Conservation (phyloP, 2,797 vertebrate species). For the Eupleurogrammus muticus region DNA sequence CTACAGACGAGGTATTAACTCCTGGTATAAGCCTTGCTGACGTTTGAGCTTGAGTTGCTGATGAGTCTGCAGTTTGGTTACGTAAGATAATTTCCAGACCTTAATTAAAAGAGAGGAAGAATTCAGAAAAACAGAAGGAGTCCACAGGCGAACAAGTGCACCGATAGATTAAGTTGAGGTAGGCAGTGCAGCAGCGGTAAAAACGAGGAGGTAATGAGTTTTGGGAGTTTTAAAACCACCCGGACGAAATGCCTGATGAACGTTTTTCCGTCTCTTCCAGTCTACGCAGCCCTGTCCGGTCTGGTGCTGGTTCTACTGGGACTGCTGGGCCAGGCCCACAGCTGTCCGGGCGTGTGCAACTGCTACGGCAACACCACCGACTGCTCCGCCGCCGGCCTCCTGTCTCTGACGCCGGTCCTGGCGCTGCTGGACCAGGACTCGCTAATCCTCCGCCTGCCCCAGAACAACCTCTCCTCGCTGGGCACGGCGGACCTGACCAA, state of each 20-base stretch:
- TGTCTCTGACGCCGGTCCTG: constrained; percentile 83
- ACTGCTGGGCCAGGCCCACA: constrained; percentile 73
- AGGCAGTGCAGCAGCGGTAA: neutral
- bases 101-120: too few species aligned
- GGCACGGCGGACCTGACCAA: constrained; percentile 85
- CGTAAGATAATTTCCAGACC: neutral
- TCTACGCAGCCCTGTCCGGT: constrained; percentile 75
- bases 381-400: constrained; percentile 89
- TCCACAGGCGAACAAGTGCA: neutral
- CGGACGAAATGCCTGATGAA: too few species aligned
- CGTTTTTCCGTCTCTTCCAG: constrained; percentile 36
- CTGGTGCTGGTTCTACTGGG: constrained; percentile 81
- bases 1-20: too few species aligned
- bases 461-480: constrained; percentile 91
- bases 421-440: constrained; percentile 82
- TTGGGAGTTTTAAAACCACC: neutral
- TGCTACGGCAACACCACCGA: constrained; percentile 88
- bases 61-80: neutral
- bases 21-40: neutral
- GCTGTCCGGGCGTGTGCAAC: constrained; percentile 89
- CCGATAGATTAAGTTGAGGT: too few species aligned
- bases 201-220: neutral
- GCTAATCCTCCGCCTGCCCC: constrained; percentile 87
- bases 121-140: neutral
- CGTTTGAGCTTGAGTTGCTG: neutral